These are phyloP conservation scores for Tipula lateralis DNA, from an alignment of 2,888 invertebrate species.

Conservation along the genomic window DNA sequence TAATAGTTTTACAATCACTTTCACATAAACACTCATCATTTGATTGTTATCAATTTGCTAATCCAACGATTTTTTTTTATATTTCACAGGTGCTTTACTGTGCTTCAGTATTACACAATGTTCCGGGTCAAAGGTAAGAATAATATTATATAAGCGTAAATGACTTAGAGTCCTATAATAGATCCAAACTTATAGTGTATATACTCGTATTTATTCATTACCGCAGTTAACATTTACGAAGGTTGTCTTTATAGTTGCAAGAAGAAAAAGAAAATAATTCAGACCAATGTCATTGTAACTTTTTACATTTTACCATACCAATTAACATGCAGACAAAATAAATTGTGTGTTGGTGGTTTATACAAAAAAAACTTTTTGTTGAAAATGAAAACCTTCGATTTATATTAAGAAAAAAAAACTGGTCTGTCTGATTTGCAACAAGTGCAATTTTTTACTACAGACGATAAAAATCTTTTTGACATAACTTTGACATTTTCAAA, in stretches of 20 bases:
- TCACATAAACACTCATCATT: not conserved
- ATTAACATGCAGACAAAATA: not conserved
- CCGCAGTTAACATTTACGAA: not conserved
- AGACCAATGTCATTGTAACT: not conserved
- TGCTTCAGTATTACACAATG: not conserved
- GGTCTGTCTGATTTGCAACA: not conserved
- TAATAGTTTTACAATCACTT: not conserved
- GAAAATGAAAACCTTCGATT: not conserved
- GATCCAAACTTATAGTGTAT: not conserved
- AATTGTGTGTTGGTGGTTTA: not conserved
- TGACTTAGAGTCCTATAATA: too few species aligned
- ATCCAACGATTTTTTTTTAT: not conserved
- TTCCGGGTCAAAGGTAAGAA: not conserved
- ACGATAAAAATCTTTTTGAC: not conserved
- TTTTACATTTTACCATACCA: not conserved
- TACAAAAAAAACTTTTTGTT: not conserved
- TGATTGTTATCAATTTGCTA: not conserved
- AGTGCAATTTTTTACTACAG: not conserved
- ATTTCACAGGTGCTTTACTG: not conserved
- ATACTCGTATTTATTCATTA: not conserved
- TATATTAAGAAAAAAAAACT: not conserved
- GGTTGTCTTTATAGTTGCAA: not conserved
- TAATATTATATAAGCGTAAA: not conserved
- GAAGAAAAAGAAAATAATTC: not conserved
- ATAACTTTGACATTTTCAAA: not conserved